Evolutionary conservation across 2,797 vertebrate genomes (phyloP).

Genomic region (Amphiprion clarkii): DNA sequence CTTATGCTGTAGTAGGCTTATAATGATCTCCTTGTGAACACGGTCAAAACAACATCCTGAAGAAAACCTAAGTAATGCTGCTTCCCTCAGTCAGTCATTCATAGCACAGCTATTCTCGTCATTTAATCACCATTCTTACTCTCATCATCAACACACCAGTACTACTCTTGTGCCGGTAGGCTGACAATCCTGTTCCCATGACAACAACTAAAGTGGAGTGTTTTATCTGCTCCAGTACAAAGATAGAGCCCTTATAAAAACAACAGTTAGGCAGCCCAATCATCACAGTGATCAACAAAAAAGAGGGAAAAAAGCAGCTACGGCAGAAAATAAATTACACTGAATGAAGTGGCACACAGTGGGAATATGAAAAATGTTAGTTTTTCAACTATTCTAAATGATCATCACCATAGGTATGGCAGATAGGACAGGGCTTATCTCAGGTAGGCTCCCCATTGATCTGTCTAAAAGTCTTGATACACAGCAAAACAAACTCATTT

Average conservation of each 20-base stretch:
- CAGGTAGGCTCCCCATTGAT: not conserved
- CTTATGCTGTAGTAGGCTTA: too few relatives aligned
- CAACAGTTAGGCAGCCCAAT: constrained; percentile 40
- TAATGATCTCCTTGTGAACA: too few relatives aligned
- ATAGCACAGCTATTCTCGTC: constrained; percentile 20
- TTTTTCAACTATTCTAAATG: not conserved
- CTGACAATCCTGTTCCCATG: constrained; percentile 77
- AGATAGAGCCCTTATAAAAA: constrained; percentile 75
- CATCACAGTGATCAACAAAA: constrained; percentile 37
- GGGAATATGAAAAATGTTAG: too few relatives aligned
- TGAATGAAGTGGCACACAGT: not conserved
- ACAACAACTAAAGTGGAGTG: constrained; percentile 74
- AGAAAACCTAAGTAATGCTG: too few relatives aligned
- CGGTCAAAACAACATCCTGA: too few relatives aligned
- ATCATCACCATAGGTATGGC: not conserved
- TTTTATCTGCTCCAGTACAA: constrained; percentile 74
- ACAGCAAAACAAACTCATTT: too few relatives aligned
- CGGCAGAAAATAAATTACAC: constrained; percentile 1
- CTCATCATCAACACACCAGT: constrained; percentile 27
- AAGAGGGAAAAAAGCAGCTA: constrained; percentile 3
- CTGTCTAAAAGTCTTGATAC: not conserved
- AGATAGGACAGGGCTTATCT: not conserved
- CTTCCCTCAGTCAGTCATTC: not conserved
- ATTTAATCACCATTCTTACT: constrained; percentile 21
- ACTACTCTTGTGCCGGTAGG: constrained; percentile 52